Evolutionary conservation across 2,113 vertebrate genomes (phyloP).

Genomic region (Bettongia penicillata): DNA sequence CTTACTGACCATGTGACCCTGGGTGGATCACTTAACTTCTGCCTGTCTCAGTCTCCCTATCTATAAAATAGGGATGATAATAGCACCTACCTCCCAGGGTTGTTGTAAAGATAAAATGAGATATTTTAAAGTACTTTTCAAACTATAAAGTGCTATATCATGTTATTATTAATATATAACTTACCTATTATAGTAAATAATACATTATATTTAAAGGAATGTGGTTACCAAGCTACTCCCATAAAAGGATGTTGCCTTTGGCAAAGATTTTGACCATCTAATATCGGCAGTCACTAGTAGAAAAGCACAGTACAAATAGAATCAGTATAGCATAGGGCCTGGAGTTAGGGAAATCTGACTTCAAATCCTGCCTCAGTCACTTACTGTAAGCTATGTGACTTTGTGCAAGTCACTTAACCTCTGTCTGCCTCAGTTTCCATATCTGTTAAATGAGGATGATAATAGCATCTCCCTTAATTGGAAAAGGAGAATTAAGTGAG

Average conservation of each 20-base stretch:
- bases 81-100: not conserved
- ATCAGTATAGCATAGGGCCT: not conserved
- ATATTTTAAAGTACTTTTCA: not conserved
- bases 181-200: not conserved
- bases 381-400: fast-evolving
- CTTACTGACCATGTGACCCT: not conserved
- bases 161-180: not conserved
- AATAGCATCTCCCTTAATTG: not conserved
- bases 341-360: not conserved
- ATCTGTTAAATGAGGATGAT: not conserved
- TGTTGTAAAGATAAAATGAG: not conserved
- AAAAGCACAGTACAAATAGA: not conserved
- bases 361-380: not conserved
- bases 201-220: not conserved
- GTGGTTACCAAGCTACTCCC: not conserved
- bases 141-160: not conserved
- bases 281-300: not conserved
- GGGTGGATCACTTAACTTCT: not conserved
- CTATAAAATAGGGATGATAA: not conserved
- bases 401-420: not conserved
- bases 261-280: not conserved
- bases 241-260: not conserved
- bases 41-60: not conserved
- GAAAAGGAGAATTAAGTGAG: not conserved
- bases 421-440: conserved; percentile 17